Percentiles rank a stretch among this genome's conserved stretches.
These are phyloP conservation scores for Lapara coniferarum DNA, from an alignment of 2,888 invertebrate genomes.

Conservation along the genomic window DNA sequence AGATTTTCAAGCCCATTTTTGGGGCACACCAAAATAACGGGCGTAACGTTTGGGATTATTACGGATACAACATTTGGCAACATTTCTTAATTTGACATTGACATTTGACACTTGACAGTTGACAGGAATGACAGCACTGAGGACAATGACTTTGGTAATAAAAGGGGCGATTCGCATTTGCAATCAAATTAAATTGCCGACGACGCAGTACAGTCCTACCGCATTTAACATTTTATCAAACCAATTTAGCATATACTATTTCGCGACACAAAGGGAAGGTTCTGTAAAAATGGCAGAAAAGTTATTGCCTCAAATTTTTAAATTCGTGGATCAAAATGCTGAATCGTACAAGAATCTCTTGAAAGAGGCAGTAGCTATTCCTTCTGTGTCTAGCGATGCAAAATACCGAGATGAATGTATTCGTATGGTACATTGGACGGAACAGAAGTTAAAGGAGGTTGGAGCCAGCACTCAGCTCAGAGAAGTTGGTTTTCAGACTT, in stretches of 20 bases:
- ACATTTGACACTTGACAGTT: background rate
- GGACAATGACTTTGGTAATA: constrained; percentile 46
- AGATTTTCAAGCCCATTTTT: no score
- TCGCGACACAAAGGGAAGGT: constrained; percentile 49
- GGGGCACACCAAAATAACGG: no score
- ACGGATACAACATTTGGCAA: no score
- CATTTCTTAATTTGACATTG: no score
- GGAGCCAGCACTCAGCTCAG: constrained; percentile 89
- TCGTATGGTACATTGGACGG: constrained; percentile 94
- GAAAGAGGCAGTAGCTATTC: constrained; percentile 94
- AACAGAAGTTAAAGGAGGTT: constrained; percentile 86
- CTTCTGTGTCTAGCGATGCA: constrained; percentile 97
- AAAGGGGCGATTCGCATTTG: constrained; percentile 52
- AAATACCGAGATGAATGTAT: constrained; percentile 91
- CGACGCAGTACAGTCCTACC: constrained; percentile 39
- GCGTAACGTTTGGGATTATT: no score
- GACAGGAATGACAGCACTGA: background rate
- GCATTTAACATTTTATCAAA: constrained; percentile 36
- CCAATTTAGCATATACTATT: constrained; percentile 46
- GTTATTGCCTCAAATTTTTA: constrained; percentile 77
- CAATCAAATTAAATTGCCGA: constrained; percentile 53
- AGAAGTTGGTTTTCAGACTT: constrained; percentile 89
- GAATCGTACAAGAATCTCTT: constrained; percentile 90
- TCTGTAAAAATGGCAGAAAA: constrained; percentile 68
- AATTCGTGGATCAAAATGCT: constrained; percentile 91